Conservation (phyloP, 2,797 vertebrate genomes). For the Arctocebus calabarensis region DNA sequence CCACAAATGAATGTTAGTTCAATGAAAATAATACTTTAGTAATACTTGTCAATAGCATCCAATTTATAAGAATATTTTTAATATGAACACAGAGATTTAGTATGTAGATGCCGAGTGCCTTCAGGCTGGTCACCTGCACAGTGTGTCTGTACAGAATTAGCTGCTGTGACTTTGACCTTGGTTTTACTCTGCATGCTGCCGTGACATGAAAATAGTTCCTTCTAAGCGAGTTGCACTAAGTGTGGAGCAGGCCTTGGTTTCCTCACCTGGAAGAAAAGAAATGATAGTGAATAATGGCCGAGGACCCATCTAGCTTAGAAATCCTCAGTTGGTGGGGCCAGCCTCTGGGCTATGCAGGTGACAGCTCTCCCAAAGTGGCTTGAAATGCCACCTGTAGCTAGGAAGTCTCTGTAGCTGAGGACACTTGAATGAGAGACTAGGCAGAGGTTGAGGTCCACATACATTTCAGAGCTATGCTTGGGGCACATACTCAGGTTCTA, state of each 20-base stretch:
- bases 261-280: not conserved
- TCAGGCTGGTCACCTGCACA: not conserved
- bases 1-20: too few relatives aligned
- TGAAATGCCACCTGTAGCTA: accelerated
- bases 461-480: not conserved
- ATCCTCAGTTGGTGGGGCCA: too few relatives aligned
- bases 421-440: not conserved
- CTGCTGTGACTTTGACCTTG: not conserved
- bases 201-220: not conserved
- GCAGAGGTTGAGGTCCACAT: accelerated
- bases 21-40: too few relatives aligned
- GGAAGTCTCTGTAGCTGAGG: not conserved
- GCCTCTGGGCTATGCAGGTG: not conserved
- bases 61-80: too few relatives aligned
- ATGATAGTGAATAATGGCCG: not conserved
- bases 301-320: not conserved
- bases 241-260: not conserved
- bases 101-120: too few relatives aligned
- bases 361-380: not conserved
- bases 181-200: not conserved
- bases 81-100: too few relatives aligned
- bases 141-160: accelerated
- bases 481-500: not conserved
- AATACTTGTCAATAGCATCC: too few relatives aligned
- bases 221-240: not conserved